phyloP scores from a whole-genome alignment of 2,797 vertebrate species.

The Coluber constrictor region DNA sequence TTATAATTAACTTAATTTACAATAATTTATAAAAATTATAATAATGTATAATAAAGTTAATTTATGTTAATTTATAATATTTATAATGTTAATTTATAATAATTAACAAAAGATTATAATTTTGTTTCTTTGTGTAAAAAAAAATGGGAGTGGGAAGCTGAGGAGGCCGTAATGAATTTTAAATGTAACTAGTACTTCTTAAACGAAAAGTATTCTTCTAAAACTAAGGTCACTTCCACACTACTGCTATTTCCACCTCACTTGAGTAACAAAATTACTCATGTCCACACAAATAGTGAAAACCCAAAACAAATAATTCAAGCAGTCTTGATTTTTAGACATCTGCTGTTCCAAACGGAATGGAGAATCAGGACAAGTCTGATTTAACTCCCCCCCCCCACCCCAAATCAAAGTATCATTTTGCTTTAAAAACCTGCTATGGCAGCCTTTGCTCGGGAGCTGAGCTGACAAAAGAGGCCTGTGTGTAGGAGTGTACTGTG shows the following conservation, averaged over 20 bases:
- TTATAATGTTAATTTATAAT: no score
- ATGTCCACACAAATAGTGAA: background rate
- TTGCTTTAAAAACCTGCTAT: background rate
- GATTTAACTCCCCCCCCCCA: background rate
- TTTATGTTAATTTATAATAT: no score
- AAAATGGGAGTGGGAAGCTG: background rate
- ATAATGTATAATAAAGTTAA: no score
- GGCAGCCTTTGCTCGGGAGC: background rate
- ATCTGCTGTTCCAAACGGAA: background rate
- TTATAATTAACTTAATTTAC: background rate
- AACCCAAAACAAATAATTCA: background rate
- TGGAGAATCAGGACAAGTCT: background rate
- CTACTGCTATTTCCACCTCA: background rate
- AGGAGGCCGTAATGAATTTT: background rate
- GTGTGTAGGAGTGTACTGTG: background rate
- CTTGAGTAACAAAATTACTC: background rate
- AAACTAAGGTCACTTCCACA: background rate
- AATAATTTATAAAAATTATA: no score
- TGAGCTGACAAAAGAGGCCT: background rate
- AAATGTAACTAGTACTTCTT: background rate
- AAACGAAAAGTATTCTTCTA: background rate
- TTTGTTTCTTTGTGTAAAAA: background rate
- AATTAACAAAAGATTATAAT: background rate
- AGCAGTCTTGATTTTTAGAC: background rate
- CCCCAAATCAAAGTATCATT: background rate